Evolutionary conservation across 2,797 vertebrate species (phyloP).

Genomic region (Micrastur ruficollis): DNA sequence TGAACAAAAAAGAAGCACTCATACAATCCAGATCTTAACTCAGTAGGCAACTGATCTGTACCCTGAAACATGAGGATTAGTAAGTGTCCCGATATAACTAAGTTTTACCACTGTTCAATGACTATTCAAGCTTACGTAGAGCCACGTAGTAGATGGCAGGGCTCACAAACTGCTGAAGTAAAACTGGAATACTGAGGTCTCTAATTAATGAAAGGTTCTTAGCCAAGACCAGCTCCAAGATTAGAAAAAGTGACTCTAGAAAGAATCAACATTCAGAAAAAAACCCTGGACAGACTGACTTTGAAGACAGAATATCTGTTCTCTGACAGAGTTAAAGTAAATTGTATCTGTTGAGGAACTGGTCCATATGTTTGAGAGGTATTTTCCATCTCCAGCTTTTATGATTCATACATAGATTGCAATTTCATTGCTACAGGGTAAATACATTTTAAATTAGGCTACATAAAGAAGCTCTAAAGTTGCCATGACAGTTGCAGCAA

Average conservation of each 20-base stretch:
- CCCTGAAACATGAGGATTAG: neutral
- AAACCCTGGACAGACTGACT: neutral
- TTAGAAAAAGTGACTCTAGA: neutral
- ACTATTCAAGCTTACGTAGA: neutral
- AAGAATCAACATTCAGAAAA: neutral
- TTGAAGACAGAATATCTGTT: neutral
- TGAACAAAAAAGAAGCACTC: neutral
- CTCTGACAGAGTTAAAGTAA: neutral
- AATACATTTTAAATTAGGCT: slow-evolving; percentile 47
- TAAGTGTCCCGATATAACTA: neutral
- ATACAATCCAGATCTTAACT: neutral
- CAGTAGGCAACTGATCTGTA: neutral
- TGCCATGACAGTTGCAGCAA: slow-evolving; percentile 31
- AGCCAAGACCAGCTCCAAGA: neutral
- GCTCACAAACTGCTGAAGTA: neutral
- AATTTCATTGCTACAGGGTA: neutral
- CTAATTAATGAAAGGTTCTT: neutral
- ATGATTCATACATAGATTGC: slow-evolving; percentile 6
- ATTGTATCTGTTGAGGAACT: neutral
- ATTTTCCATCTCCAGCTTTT: slow-evolving; percentile 17
- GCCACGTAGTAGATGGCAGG: neutral
- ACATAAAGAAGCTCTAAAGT: slow-evolving; percentile 10
- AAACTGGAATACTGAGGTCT: neutral
- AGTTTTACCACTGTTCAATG: neutral
- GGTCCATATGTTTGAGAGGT: neutral